Base-by-base conservation (phyloP, 2,797 vertebrate genomes). In the Eulemur rubriventer region DNA sequence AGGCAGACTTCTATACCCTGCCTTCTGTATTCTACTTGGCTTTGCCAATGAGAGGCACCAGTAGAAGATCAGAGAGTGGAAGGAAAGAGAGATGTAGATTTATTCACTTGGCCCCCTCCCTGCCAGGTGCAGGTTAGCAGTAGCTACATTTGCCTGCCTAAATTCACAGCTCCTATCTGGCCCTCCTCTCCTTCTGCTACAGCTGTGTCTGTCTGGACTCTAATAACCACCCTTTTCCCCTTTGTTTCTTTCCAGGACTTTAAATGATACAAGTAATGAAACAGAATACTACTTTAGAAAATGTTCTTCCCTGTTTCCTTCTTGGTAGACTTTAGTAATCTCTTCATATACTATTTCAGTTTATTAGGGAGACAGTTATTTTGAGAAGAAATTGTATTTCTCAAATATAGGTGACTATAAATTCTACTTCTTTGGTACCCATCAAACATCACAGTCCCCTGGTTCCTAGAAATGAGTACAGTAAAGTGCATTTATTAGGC, bases 211-310 rank as follows among this genome's bases (percentile, higher is more conserved):
- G 59, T 93, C 12, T 14, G 41, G 38, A 69, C 89, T 97, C 69
- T 38, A 43, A 18, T 38, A 61, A 69, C 4, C 3, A 69, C 33
- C 43, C 4, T 8, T 78, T 59, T 65, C 22, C 20, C 1, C 6
- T 55, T 76, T 70, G 1, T 83, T 87, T 92, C 38, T 33, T 89
- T n/a, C 33, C 17, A 89, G 41, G 28, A 70, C 11, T 3, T 14
- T 84, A 76, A 95, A 50, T 73, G 46, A 67, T 80, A 50, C 4
- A 87, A 85, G 10, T 38, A 93, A 89, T 76, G 88, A 92, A 69
- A 28, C 59, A 83, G 26, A 93, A 76, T 24, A 41, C 7, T 72
- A 55, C 17, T 79, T 88, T 57, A 33, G 59, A 95, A 72, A 85
- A 80, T 20, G 16, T 93, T 78, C 41, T 86, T 52, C n/a, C 24